Evolutionary conservation across 2,888 invertebrate species (phyloP).

Genomic region (Adelphocoris suturalis): DNA sequence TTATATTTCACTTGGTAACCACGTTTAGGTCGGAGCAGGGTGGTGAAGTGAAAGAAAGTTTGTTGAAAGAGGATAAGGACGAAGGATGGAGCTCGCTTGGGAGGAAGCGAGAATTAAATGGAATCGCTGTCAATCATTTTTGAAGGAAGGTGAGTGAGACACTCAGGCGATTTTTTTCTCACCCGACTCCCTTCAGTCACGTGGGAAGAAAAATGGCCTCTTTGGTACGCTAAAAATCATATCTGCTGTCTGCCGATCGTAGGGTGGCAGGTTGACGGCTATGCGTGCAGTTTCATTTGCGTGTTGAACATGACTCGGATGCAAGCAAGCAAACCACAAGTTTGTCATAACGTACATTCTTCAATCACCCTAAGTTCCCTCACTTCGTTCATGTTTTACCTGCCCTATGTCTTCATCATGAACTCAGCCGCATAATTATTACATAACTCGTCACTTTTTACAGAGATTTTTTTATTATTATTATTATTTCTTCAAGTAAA

Average conservation of each 20-base stretch:
- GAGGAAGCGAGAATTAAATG: slow-evolving; percentile 27
- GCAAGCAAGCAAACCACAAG: too few relatives aligned
- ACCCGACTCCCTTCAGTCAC: not conserved
- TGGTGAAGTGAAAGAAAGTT: not conserved
- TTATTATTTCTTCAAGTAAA: too few relatives aligned
- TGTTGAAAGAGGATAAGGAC: not conserved
- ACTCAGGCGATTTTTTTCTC: slow-evolving; percentile 28
- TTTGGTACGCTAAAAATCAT: not conserved
- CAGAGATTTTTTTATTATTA: too few relatives aligned
- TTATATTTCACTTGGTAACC: too few relatives aligned
- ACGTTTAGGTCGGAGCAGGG: not conserved
- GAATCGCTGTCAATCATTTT: slow-evolving; percentile 13
- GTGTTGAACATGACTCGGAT: not conserved
- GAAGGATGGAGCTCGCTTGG: slow-evolving; percentile 15
- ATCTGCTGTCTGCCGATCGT: not conserved
- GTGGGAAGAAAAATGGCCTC: not conserved
- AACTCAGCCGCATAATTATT: too few relatives aligned
- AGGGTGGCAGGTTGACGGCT: slow-evolving; percentile 17
- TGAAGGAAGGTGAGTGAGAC: not conserved
- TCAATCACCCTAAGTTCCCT: too few relatives aligned
- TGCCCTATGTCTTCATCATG: too few relatives aligned
- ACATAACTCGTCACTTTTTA: too few relatives aligned
- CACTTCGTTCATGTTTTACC: too few relatives aligned
- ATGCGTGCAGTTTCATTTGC: slow-evolving; percentile 12
- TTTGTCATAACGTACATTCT: too few relatives aligned